These are phyloP conservation scores for Berghia stephanieae DNA, from an alignment of 1,140 invertebrate genomes.

Conservation along the genomic window DNA sequence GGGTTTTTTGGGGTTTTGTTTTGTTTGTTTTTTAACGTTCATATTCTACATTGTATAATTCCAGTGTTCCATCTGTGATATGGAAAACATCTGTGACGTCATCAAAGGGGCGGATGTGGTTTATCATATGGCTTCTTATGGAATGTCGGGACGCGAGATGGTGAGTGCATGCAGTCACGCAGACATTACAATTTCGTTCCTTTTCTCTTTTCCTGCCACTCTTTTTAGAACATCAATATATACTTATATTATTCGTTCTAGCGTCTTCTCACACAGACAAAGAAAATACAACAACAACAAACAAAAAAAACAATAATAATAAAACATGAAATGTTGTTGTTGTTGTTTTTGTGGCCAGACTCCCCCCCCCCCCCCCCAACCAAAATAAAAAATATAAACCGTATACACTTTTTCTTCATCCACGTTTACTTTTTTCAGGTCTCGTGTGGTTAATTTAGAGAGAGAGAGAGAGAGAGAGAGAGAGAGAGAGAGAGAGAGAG, in stretches of 20 bases:
- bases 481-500: neutral
- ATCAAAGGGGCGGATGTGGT: constrained; percentile 60
- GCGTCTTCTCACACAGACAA: neutral
- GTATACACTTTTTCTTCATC: neutral
- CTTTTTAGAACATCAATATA: too few relatives aligned
- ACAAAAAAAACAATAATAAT: neutral
- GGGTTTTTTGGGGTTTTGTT: neutral
- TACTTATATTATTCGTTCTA: too few relatives aligned
- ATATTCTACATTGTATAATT: constrained; percentile 26
- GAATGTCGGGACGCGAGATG: constrained; percentile 67
- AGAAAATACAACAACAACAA: neutral
- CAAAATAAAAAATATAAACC: neutral
- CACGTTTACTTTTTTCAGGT: neutral
- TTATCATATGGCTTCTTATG: constrained; percentile 67
- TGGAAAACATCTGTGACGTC: constrained; percentile 39
- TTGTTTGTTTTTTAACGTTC: neutral
- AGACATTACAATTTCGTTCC: too few relatives aligned
- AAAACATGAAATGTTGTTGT: neutral
- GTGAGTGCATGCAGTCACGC: too few relatives aligned
- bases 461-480: neutral
- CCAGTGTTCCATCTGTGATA: constrained; percentile 55
- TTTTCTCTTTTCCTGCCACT: too few relatives aligned
- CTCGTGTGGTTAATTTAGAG: neutral
- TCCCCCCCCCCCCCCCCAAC: too few relatives aligned
- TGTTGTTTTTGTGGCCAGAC: neutral